Base-by-base conservation (phyloP, 2,888 invertebrate species). In the Cheilosia vernalis region DNA sequence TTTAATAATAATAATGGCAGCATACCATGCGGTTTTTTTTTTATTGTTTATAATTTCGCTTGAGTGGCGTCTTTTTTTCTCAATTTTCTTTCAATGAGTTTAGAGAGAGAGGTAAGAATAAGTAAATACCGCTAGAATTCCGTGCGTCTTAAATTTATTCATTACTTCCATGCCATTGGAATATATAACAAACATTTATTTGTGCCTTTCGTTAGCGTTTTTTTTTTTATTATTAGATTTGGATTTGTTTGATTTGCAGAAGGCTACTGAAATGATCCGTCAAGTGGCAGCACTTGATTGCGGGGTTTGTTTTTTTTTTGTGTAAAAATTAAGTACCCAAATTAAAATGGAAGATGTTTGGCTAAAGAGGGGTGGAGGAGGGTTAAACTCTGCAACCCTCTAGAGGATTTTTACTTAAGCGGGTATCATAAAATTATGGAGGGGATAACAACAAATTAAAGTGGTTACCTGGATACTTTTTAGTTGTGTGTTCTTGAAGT, bases 91-190 rank as follows among this genome's bases (percentile, higher is more conserved):
- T 51, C 17, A 58, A 61, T 49, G 21, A 69, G 74, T 55, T 19
- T 6, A 37, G 6, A 40, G 30, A 30, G 40, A 51, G 60, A 64
- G 56, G 56, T 21, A 70, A 21, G 33, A 17, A 21, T 21, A 63
- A 66, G 56, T 61, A 55, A 58, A 74, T 79, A 9, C 79, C 73
- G 79, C 64, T 27, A 58, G 24, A 30, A 49, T 58, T 78, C 27
- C 37, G 40, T 61, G 67, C 49, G 70, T 79, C 70, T 69, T 69
- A 73, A 83, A 78, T 73, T 73, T 83, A 78, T 83, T 83, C 83
- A 83, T 78, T 83, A 83, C 74, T 84, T 84, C 79, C 79, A 73
- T 79, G 69, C 84, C 60, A 84, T 84, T 84, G 79, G 67, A 74
- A 63, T 78, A 55, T 61, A 64, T 17, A 66, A 40, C 42, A 40